These are phyloP conservation scores for Belonocnema kinseyi DNA, from an alignment of 1,140 invertebrate genomes.

Conservation along the genomic window DNA sequence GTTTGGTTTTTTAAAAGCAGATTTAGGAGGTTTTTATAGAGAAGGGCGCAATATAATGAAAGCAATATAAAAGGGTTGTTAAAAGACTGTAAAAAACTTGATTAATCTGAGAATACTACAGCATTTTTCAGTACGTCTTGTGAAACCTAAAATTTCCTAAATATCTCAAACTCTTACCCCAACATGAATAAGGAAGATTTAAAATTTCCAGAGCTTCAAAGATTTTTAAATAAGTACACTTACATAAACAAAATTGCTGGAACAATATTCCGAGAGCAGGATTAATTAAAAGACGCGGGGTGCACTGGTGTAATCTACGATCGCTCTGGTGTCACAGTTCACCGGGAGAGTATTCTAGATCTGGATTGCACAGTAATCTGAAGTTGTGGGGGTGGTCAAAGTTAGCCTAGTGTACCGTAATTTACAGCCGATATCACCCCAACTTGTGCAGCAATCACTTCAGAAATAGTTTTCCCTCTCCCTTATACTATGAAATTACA, in stretches of 20 bases:
- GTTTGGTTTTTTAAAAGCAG: no score
- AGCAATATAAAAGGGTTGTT: no score
- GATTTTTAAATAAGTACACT: background rate
- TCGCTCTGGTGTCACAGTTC: constrained; percentile 13
- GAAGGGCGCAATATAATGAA: no score
- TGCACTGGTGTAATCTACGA: constrained; percentile 25
- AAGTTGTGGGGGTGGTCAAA: constrained; percentile 27
- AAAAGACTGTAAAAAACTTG: no score
- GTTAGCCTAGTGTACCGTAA: constrained; percentile 31
- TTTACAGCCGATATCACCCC: constrained; percentile 27
- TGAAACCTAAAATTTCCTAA: no score
- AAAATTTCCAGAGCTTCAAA: no score
- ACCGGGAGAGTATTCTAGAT: constrained; percentile 17
- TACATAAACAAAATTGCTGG: background rate
- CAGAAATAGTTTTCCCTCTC: constrained; percentile 31
- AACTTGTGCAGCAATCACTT: constrained; percentile 30
- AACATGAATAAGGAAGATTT: no score
- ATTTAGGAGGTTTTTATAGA: no score
- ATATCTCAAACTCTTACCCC: no score
- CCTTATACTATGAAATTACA: background rate
- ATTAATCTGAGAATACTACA: no score
- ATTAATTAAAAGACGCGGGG: constrained; percentile 23
- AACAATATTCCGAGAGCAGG: constrained; percentile 12
- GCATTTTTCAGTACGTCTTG: no score
- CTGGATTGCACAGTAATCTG: constrained; percentile 20